Evolutionary conservation across 2,888 invertebrate genomes (phyloP).

Genomic region (Exephanes ischioxanthus): DNA sequence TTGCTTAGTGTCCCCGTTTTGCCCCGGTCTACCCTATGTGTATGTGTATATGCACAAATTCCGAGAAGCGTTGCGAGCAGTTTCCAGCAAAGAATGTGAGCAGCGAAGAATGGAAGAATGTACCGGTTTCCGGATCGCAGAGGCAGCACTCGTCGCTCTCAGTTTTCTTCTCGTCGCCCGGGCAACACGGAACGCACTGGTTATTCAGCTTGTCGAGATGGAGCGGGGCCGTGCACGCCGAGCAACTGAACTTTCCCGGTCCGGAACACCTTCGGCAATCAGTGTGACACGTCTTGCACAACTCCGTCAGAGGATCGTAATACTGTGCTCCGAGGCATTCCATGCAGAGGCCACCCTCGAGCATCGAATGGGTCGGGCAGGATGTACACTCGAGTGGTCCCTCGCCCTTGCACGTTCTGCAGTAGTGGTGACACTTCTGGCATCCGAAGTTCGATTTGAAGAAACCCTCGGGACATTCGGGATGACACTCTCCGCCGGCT

Average conservation of each 20-base stretch:
- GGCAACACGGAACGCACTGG: slow-evolving; percentile 92
- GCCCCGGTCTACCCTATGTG: no score
- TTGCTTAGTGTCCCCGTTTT: no score
- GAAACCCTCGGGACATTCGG: slow-evolving; percentile 94
- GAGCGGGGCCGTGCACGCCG: slow-evolving; percentile 88
- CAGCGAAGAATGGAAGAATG: slow-evolving; percentile 70
- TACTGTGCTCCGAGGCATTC: slow-evolving; percentile 91
- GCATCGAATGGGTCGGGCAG: slow-evolving; percentile 90
- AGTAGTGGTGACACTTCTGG: slow-evolving; percentile 95
- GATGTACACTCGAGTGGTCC: slow-evolving; percentile 91
- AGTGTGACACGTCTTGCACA: slow-evolving; percentile 89
- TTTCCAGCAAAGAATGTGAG: not conserved
- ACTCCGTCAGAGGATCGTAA: slow-evolving; percentile 89
- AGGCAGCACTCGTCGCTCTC: slow-evolving; percentile 88
- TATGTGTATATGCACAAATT: not conserved
- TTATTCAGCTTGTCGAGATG: slow-evolving; percentile 90
- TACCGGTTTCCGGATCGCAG: slow-evolving; percentile 90
- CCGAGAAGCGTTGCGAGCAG: not conserved
- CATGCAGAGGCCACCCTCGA: slow-evolving; percentile 91
- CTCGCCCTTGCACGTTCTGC: slow-evolving; percentile 93
- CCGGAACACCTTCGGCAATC: slow-evolving; percentile 90
- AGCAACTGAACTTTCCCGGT: slow-evolving; percentile 89
- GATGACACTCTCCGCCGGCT: slow-evolving; percentile 93
- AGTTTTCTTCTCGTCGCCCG: slow-evolving; percentile 85
- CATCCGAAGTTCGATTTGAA: slow-evolving; percentile 94